These are phyloP conservation scores for Collichthys lucidus DNA, from an alignment of 2,113 vertebrate species.

Conservation along the genomic window DNA sequence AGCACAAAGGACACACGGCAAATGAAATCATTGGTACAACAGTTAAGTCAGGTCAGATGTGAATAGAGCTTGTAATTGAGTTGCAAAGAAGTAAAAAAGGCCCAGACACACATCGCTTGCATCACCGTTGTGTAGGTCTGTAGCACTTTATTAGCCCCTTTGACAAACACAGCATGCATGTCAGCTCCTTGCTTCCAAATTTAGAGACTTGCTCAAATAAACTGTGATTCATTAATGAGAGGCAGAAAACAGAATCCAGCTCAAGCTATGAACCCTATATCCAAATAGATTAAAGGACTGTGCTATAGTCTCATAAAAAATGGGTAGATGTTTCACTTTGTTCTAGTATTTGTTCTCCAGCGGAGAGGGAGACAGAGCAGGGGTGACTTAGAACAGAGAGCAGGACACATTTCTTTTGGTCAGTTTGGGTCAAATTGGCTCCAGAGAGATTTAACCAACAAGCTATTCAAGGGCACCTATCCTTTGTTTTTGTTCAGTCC, in stretches of 20 bases:
- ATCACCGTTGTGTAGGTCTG: slow-evolving; percentile 15
- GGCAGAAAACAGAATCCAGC: slow-evolving; percentile 1
- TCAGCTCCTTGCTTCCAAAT: slow-evolving; percentile 13
- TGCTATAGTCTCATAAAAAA: slow-evolving; percentile 3
- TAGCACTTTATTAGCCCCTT: not conserved
- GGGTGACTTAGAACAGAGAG: not conserved
- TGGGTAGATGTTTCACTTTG: not conserved
- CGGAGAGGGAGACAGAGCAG: not conserved
- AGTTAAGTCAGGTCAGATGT: slow-evolving; percentile 46
- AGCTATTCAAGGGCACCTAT: not conserved
- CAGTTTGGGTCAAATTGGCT: slow-evolving; percentile 9
- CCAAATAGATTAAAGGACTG: not conserved
- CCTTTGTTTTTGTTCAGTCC: slow-evolving; percentile 6
- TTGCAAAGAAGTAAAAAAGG: slow-evolving; percentile 18
- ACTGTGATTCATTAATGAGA: not conserved
- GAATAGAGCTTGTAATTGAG: slow-evolving; percentile 47
- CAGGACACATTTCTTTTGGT: not conserved
- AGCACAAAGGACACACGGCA: slow-evolving; percentile 57
- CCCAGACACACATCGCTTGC: slow-evolving; percentile 12
- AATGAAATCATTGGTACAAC: slow-evolving; percentile 61
- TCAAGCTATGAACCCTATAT: not conserved
- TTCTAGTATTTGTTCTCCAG: not conserved
- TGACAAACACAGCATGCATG: slow-evolving; percentile 22
- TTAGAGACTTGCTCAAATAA: slow-evolving; percentile 31
- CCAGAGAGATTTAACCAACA: not conserved